A percentile compares a stretch with the other conserved stretches of the same genome.
Conservation (phyloP, 2,113 vertebrate species). For the Cryptoleucopteryx plumbea region DNA sequence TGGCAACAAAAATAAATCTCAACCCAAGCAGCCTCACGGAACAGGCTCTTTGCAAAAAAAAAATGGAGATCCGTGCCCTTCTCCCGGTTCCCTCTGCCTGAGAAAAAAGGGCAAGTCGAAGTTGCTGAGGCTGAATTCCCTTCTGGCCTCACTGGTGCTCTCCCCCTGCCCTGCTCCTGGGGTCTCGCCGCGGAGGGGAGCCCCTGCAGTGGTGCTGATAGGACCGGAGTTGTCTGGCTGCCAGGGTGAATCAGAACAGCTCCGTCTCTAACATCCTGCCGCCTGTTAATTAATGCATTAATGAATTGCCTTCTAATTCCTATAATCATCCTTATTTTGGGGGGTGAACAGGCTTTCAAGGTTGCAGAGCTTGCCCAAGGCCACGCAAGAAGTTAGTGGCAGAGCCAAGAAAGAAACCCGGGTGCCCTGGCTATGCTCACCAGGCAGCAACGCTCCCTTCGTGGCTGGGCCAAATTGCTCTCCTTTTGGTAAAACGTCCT, state of each 20-base stretch:
- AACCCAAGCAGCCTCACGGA: background rate
- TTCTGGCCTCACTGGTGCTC: background rate
- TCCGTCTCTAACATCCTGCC: background rate
- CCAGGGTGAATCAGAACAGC: constrained; percentile 54
- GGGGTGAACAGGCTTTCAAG: constrained; percentile 13
- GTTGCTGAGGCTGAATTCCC: background rate
- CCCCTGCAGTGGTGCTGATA: constrained; percentile 51
- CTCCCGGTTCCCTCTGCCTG: background rate
- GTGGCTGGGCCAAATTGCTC: background rate
- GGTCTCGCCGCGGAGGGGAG: background rate
- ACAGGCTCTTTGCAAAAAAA: background rate
- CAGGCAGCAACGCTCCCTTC: background rate
- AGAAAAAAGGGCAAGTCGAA: background rate
- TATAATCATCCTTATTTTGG: constrained; percentile 46
- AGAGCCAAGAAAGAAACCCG: background rate
- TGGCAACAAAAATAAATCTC: constrained; percentile 58
- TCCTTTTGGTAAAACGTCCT: constrained; percentile 5
- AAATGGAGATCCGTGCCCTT: background rate
- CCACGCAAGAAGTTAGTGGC: background rate
- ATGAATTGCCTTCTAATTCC: constrained; percentile 64
- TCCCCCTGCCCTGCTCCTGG: background rate
- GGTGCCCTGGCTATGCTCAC: background rate
- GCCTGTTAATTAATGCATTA: constrained; percentile 57
- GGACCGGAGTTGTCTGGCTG: constrained; percentile 25
- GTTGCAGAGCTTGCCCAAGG: constrained; percentile 39